Conservation (phyloP, 2,797 vertebrate genomes). For the Parambassis ranga region DNA sequence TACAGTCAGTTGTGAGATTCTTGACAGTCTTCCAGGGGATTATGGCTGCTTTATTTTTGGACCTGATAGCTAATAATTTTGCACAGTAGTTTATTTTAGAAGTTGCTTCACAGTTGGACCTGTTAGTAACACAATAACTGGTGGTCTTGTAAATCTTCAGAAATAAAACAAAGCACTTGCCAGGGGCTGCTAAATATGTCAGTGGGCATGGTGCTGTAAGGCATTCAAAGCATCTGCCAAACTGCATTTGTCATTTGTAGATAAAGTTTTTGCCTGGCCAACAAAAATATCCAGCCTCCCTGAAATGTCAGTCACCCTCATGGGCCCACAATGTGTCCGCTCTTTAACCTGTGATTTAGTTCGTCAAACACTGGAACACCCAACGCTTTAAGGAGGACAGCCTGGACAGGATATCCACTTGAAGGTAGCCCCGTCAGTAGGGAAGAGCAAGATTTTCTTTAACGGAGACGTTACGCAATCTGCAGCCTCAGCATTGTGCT, state of each 20-base stretch:
- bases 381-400: conserved; percentile 25
- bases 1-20: conserved; percentile 12
- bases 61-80: conserved; percentile 12
- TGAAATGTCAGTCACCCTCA: conserved; percentile 7
- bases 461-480: conserved; percentile 29
- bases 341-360: conserved; percentile 33
- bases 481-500: background rate
- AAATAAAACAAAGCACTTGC: background rate
- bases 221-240: background rate
- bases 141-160: conserved; percentile 6
- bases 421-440: conserved; percentile 22
- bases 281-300: background rate
- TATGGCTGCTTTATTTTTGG: conserved; percentile 14
- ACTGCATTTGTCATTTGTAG: background rate
- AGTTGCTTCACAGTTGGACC: background rate
- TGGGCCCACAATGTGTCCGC: background rate
- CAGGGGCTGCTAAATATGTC: background rate
- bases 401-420: conserved; percentile 29
- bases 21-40: background rate
- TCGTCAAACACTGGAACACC: conserved; percentile 48
- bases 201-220: background rate
- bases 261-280: conserved; percentile 9
- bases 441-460: conserved; percentile 17
- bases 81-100: background rate
- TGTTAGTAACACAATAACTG: background rate